Conservation (phyloP, 2,888 invertebrate species). For the Eudemis profundana region DNA sequence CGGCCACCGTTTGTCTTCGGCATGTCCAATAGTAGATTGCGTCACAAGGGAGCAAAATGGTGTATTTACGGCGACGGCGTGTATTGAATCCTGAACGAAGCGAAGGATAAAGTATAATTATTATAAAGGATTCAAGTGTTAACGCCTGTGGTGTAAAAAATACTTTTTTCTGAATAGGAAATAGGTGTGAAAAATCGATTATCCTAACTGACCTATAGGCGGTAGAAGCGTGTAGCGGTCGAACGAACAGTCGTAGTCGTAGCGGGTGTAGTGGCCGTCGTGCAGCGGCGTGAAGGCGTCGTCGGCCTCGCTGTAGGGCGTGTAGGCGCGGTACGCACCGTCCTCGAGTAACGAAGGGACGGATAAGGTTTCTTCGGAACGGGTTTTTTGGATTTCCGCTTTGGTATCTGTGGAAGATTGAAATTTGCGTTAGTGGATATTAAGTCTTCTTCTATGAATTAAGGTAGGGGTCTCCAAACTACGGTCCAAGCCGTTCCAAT, state of each 20-base stretch:
- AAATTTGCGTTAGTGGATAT: background rate
- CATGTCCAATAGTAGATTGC: no score
- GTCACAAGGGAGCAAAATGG: no score
- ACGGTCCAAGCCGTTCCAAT: no score
- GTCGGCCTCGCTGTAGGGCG: constrained; percentile 57
- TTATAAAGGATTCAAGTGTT: no score
- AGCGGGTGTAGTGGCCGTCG: constrained; percentile 67
- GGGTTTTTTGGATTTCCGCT: constrained; percentile 75
- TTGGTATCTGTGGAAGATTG: constrained; percentile 20
- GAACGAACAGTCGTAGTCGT: constrained; percentile 70
- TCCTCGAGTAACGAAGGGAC: constrained; percentile 67
- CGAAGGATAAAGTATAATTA: no score
- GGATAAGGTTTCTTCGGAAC: constrained; percentile 76
- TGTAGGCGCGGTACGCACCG: constrained; percentile 52
- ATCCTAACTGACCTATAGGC: constrained; percentile 60
- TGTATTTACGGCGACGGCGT: no score
- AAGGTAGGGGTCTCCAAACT: no score
- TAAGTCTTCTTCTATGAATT: background rate
- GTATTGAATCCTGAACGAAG: no score
- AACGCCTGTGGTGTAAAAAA: no score
- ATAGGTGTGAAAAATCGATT: no score
- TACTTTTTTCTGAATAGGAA: no score
- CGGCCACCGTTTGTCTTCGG: no score
- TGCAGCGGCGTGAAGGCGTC: constrained; percentile 63
- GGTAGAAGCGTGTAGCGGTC: constrained; percentile 71